These are phyloP conservation scores for Matsumurasca onukii DNA, from an alignment of 1,140 invertebrate genomes.

Conservation along the genomic window DNA sequence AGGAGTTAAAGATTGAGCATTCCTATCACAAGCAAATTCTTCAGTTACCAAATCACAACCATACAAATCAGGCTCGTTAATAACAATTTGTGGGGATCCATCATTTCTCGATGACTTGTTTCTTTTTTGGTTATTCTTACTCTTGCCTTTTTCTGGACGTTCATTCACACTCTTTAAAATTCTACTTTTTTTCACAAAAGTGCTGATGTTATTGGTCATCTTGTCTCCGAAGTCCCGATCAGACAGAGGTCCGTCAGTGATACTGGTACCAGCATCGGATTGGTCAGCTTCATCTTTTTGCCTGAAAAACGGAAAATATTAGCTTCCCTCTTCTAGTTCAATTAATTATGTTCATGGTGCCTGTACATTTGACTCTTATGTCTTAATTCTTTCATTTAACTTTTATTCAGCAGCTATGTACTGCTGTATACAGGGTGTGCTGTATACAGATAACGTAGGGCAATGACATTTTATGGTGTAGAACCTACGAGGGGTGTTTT, in stretches of 20 bases:
- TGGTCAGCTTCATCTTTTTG: constrained; percentile 7
- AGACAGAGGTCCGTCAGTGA: neutral
- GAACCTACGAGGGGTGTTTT: neutral
- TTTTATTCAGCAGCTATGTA: too few relatives aligned
- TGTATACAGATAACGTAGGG: too few relatives aligned
- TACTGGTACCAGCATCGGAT: neutral
- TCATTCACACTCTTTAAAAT: neutral
- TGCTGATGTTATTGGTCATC: neutral
- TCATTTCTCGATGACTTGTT: neutral
- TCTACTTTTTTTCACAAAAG: constrained; percentile 19
- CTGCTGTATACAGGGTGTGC: too few relatives aligned
- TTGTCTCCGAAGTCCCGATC: neutral
- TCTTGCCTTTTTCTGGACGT: neutral
- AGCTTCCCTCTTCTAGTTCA: too few relatives aligned
- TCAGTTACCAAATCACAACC: constrained; percentile 16
- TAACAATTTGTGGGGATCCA: constrained; percentile 8
- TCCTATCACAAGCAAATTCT: neutral
- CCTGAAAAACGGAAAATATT: too few relatives aligned
- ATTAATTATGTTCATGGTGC: too few relatives aligned
- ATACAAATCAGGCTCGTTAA: constrained; percentile 15
- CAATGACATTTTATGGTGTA: too few relatives aligned
- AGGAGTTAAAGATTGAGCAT: neutral
- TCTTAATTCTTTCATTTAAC: too few relatives aligned
- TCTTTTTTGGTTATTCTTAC: neutral
- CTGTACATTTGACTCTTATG: too few relatives aligned